Conservation (phyloP, 1,140 invertebrate genomes). For the Psilanteris sp. region DNA sequence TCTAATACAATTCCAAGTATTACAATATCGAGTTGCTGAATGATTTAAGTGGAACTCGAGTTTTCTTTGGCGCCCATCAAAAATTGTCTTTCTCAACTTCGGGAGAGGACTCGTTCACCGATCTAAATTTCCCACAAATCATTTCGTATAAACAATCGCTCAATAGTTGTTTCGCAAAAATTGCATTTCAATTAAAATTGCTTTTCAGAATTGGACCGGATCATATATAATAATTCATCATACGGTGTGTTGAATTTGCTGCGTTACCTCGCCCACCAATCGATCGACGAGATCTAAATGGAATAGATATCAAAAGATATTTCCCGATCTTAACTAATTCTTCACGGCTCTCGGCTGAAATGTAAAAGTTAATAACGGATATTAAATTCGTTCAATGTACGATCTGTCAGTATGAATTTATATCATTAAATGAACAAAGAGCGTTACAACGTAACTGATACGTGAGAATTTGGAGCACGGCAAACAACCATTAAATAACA, state of each 20-base stretch:
- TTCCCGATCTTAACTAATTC: conserved; percentile 48
- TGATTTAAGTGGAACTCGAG: conserved; percentile 5
- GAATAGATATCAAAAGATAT: conserved; percentile 37
- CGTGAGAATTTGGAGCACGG: conserved; percentile 60
- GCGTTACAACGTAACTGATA: conserved; percentile 43
- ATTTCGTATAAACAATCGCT: conserved; percentile 11
- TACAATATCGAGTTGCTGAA: no score
- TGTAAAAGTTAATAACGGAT: conserved; percentile 51
- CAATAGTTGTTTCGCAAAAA: conserved; percentile 6
- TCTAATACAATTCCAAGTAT: no score
- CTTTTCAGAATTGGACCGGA: conserved; percentile 17
- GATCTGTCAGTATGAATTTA: conserved; percentile 60
- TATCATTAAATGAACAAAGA: conserved; percentile 53
- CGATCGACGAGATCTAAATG: conserved; percentile 13
- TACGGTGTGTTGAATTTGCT: conserved; percentile 21
- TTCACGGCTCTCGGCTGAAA: conserved; percentile 14
- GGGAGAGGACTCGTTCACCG: no score
- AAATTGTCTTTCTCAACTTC: no score
- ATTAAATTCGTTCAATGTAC: conserved; percentile 37
- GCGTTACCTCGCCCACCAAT: conserved; percentile 8
- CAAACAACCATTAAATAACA: conserved; percentile 46
- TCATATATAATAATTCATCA: conserved; percentile 39
- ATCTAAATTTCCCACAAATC: conserved; percentile 30
- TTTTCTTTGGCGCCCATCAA: background rate
- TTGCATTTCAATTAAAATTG: conserved; percentile 42